phyloP scores from a whole-genome alignment of 2,113 vertebrate species.

The Nothobranchius furzeri region DNA sequence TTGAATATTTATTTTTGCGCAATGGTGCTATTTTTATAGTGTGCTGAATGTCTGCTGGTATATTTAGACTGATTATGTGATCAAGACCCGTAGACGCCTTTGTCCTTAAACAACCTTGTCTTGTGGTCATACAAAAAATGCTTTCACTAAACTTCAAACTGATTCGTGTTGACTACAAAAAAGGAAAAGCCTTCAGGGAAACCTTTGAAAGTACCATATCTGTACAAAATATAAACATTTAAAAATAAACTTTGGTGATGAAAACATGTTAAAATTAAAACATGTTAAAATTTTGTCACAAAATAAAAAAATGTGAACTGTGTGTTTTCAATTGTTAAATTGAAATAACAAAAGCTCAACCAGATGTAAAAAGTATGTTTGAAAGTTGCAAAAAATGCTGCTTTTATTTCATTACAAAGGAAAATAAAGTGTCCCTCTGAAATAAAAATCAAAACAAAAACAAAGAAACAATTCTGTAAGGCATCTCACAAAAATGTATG shows the following conservation, averaged over 20 bases:
- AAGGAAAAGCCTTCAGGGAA: neutral
- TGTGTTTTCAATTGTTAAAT: too few relatives aligned
- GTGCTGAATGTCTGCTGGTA: conserved; percentile 27
- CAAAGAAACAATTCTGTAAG: too few relatives aligned
- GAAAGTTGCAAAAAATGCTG: neutral
- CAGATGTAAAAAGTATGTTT: neutral
- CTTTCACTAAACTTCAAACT: neutral
- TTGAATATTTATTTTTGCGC: conserved; percentile 36
- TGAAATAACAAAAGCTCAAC: too few relatives aligned
- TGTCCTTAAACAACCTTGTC: conserved; percentile 22
- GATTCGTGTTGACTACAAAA: neutral
- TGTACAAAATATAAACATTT: neutral
- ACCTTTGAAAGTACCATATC: neutral
- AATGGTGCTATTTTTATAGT: conserved; percentile 15
- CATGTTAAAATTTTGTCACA: too few relatives aligned
- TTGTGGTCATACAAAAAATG: conserved; percentile 3
- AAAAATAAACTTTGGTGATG: too few relatives aligned
- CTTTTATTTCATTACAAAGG: too few relatives aligned
- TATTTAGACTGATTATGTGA: conserved; percentile 6
- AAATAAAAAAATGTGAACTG: too few relatives aligned
- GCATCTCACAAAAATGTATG: too few relatives aligned
- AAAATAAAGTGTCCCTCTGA: too few relatives aligned
- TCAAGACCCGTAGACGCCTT: conserved; percentile 12
- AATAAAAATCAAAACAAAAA: too few relatives aligned
- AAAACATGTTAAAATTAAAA: too few relatives aligned